Evolutionary conservation across 1,140 invertebrate species (phyloP), one percentile per base, ranked within the genome.

Genomic region (Vollenhovia emeryi): DNA sequence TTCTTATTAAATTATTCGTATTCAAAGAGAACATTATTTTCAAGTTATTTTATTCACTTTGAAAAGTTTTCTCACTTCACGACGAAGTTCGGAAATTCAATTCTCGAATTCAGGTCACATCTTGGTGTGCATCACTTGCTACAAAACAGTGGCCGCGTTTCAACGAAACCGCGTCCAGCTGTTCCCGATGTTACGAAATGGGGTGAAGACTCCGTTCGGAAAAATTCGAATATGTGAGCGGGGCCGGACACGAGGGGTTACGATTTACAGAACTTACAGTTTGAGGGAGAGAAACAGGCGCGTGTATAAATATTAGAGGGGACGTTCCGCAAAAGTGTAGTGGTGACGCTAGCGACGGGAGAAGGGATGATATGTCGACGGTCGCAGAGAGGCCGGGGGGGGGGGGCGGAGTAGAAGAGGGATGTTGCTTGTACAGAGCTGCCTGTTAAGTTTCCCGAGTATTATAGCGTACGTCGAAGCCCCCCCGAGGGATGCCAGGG

Each of bases 371-470:
- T 50, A 68, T 21, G 45, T 33, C 24, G 75, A 30, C 15, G 50
- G 40, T 69, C 33, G 69, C 80, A 40, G 9, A 33, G 21, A 43
- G 27, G 13, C 48, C 9, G 69, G 27, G 68, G 55, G 48, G 43
- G 86, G 40, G 45, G 62, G 36, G n/a, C n/a, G n/a, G n/a, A n/a
- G n/a, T n/a, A 30, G 33, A 62, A 80, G 60, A 36, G 40, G 50
- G 59, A 57, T 64, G 86, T 80, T 75, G 59, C 68, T 84, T 86
- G 87, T 83, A 83, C 66, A 84, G 74, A 80, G 64, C 33, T 84
- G 79, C 89, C 88, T 87, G 89, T 88, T 90, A 90, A 90, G 86
- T 90, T 90, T 90, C 88, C 52, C 83, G 66, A 85, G 80, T 66
- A 78, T 87, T 90, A 75, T 87, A 83, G 80, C 79, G 79, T 78